Evolutionary conservation across 2,113 vertebrate species (phyloP).

Genomic region (Tenrec ecaudatus): DNA sequence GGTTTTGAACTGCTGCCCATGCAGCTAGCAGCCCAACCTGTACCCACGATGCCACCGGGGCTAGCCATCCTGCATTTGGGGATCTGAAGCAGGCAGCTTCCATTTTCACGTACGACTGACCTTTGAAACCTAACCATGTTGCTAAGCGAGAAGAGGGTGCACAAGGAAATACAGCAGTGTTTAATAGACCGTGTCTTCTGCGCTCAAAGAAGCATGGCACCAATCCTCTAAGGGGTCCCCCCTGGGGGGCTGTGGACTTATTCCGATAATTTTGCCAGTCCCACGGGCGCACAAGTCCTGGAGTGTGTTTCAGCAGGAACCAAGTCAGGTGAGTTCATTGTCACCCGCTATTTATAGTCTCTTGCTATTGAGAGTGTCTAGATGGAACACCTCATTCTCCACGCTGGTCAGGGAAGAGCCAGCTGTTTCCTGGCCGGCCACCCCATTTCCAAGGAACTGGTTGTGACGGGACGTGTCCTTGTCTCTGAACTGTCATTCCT

Average conservation of each 20-base stretch:
- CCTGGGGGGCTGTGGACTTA: not conserved
- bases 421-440: not conserved
- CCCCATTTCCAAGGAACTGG: slow-evolving; percentile 11
- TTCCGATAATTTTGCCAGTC: not conserved
- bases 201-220: not conserved
- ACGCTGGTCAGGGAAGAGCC: not conserved
- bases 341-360: not conserved
- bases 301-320: not conserved
- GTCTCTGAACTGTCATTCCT: not conserved
- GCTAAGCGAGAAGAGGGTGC: not conserved
- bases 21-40: too few relatives aligned
- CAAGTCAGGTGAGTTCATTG: not conserved
- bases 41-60: too few relatives aligned
- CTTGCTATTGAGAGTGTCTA: not conserved
- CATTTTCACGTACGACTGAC: not conserved
- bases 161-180: not conserved
- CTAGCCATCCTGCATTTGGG: not conserved
- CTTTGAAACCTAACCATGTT: not conserved
- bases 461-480: not conserved
- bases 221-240: not conserved
- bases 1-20: too few relatives aligned
- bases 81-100: not conserved
- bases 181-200: not conserved
- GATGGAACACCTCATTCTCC: not conserved
- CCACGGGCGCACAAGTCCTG: not conserved